Evolutionary conservation across 37 sponge, comb jelly and placozoan species (phyloP), one percentile per base, ranked within the genome.

Genomic region (Ianthella basta): DNA sequence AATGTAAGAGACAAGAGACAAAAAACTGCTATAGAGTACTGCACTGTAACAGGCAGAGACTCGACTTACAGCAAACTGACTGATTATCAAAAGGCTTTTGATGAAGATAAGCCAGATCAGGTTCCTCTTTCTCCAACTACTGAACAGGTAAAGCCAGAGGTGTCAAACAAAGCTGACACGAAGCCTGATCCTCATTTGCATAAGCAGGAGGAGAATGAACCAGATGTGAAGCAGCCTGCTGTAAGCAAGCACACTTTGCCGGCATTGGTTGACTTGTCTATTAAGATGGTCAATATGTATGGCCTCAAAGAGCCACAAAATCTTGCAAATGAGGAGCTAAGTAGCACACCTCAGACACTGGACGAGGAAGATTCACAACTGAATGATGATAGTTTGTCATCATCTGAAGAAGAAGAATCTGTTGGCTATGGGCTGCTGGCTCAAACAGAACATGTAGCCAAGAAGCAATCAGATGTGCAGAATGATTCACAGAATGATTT

Each of bases 1-100:
- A 55, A 80, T 4, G 36, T 33, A 3, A 82, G 63, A 78, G 91
- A 93, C 64, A 35, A 69, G 20, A 39, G 30, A 32, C 55, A 50
- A 0, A 93, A 82, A 27, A 63, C 61, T 18, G 83, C 88, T 0
- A 6, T 56, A 16, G 88, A 93, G 16, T 85, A 59, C 53, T n/a
- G 89, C 10, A 15, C 15, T 18, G 75, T 56, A 24, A 60, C 30
- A 13, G 57, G 74, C 6, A 55, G 55, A 30, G 55, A 85, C 19
- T 60, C n/a, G 35, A 36, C 23, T 0, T 41, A 37, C 29, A 25
- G 77, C 53, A 59, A 73, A 20, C 18, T 36, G 35, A 84, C 0
- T 29, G 75, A 84, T 4, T 53, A 75, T 4, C 64, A 29, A 27
- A 61, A 12, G 29, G 64, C 24, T 4, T 40, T 23, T 75, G 44